Conservation (phyloP, 2,113 vertebrate genomes). For the Sinocyclocheilus anophthalmus region DNA sequence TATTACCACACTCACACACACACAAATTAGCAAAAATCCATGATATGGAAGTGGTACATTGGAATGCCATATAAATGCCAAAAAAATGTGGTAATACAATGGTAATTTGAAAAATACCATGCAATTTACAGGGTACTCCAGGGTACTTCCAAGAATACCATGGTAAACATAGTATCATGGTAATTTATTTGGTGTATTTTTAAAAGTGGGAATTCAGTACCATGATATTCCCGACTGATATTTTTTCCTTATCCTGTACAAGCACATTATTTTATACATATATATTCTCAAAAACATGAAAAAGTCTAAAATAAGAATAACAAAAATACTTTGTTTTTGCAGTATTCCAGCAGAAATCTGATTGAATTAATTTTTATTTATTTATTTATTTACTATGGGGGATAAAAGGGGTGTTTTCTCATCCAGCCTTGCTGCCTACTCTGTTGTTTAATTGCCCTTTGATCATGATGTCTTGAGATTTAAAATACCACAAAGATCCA, state of each 20-base stretch:
- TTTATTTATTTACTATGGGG: neutral
- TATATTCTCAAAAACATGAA: neutral
- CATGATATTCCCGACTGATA: neutral
- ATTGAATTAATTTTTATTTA: neutral
- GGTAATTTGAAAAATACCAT: neutral
- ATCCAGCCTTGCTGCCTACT: neutral
- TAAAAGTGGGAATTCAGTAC: neutral
- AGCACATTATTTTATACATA: neutral
- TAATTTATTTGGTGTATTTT: no score
- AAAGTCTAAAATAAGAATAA: neutral
- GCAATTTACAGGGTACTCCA: neutral
- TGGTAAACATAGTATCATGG: neutral
- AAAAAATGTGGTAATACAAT: neutral
- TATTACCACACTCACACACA: neutral
- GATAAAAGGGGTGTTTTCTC: neutral
- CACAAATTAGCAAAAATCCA: neutral
- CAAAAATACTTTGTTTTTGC: neutral
- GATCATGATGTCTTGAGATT: conserved; percentile 17
- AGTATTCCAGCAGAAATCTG: neutral
- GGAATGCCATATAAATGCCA: no score
- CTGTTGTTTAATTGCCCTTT: conserved; percentile 14
- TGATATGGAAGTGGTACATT: neutral
- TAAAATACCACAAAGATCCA: conserved; percentile 35
- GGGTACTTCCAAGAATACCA: neutral
- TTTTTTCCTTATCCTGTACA: neutral